phyloP scores from a whole-genome alignment of 2,888 invertebrate species.

The Cryptophagus acutangulus region DNA sequence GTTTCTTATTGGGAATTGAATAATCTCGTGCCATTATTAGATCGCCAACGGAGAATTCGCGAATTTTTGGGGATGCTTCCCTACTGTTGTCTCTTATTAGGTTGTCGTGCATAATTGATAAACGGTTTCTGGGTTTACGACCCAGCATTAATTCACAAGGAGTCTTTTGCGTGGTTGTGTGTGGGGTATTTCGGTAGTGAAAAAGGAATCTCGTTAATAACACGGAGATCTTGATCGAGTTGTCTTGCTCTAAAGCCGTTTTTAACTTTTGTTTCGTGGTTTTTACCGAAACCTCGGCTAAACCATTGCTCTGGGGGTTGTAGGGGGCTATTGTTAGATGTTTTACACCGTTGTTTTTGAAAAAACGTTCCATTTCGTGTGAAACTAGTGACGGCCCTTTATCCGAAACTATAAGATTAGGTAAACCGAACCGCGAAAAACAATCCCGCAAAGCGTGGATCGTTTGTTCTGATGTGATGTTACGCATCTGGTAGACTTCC shows the following conservation, averaged over 20 bases:
- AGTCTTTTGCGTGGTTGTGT: not conserved
- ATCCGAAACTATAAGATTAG: not conserved
- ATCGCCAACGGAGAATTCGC: not conserved
- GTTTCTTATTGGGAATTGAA: not conserved
- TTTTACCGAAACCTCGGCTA: not conserved
- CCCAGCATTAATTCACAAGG: not conserved
- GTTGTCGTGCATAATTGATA: not conserved
- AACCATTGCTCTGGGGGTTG: slow-evolving; percentile 3
- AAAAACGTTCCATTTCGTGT: slow-evolving; percentile 1
- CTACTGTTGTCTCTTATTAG: too few species aligned
- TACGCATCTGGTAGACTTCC: not conserved
- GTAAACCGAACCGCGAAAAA: not conserved
- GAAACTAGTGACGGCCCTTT: too few species aligned
- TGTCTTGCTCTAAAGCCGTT: slow-evolving; percentile 1
- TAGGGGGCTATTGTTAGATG: slow-evolving; percentile 3
- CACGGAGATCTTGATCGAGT: not conserved
- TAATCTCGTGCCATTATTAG: not conserved
- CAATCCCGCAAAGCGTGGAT: not conserved
- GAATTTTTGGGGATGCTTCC: too few species aligned
- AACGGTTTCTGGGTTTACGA: not conserved
- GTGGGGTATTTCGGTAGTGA: not conserved
- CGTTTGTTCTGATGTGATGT: slow-evolving; percentile 2
- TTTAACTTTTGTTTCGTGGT: not conserved
- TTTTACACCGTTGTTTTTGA: not conserved
- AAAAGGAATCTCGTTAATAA: not conserved